phyloP scores from a whole-genome alignment of 2,888 invertebrate genomes.

The Lasiommata megera region DNA sequence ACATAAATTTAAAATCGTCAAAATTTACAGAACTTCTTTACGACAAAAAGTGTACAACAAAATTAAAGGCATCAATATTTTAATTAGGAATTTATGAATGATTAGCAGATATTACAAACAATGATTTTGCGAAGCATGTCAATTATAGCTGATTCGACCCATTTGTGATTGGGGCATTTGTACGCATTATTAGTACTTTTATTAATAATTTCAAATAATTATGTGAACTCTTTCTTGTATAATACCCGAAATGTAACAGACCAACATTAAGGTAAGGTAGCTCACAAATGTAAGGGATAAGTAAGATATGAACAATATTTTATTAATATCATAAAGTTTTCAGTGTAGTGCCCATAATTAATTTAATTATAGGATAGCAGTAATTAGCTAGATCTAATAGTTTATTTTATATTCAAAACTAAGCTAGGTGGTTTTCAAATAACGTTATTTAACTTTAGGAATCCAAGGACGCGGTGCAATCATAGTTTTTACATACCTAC shows the following conservation, averaged over 20 bases:
- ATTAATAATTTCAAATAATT: not conserved
- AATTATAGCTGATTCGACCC: slow-evolving; percentile 11
- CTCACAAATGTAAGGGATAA: not conserved
- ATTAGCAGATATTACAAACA: slow-evolving; percentile 1
- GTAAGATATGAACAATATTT: not conserved
- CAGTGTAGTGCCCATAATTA: not conserved
- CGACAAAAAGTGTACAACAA: not conserved
- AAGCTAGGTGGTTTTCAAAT: not conserved
- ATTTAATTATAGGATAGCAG: not conserved
- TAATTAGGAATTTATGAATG: not conserved
- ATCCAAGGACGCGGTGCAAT: not conserved
- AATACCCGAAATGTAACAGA: not conserved
- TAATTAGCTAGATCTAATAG: slow-evolving; percentile 1
- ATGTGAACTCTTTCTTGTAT: slow-evolving; percentile 2
- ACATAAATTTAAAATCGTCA: no score
- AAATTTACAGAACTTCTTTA: no score
- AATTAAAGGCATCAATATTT: not conserved
- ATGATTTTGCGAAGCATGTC: slow-evolving; percentile 22
- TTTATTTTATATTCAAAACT: not conserved
- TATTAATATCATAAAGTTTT: not conserved
- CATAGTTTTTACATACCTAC: not conserved
- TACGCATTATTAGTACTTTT: not conserved
- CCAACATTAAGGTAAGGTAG: slow-evolving; percentile 6
- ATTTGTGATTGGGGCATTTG: slow-evolving; percentile 3
- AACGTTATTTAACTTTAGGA: not conserved